These are phyloP conservation scores for Strongylocentrotus purpuratus DNA, from an alignment of 35 echinoderm and acorn worm species.

Conservation along the genomic window DNA sequence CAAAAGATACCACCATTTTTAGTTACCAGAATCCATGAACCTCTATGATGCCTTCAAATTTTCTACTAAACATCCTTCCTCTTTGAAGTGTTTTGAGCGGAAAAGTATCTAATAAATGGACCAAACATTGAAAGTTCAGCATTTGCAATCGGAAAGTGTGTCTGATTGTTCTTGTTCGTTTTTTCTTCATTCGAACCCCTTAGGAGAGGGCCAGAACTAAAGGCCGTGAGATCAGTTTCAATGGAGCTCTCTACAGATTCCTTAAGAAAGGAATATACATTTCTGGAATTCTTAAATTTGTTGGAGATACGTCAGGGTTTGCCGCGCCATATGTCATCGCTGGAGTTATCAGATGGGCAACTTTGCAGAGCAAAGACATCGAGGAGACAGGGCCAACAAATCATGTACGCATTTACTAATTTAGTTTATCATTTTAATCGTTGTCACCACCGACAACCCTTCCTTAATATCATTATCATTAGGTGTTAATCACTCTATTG, in stretches of 20 bases:
- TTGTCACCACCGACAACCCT: too few relatives aligned
- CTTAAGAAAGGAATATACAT: conserved; percentile 51
- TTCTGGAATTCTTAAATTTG: conserved; percentile 86
- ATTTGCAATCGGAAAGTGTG: too few relatives aligned
- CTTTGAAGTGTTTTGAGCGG: too few relatives aligned
- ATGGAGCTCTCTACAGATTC: conserved; percentile 62
- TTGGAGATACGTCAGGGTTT: conserved; percentile 75
- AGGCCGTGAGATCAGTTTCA: conserved; percentile 58
- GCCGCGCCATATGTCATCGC: conserved; percentile 68
- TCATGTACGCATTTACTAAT: background rate
- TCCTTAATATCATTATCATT: too few relatives aligned
- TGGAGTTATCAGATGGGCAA: conserved; percentile 62
- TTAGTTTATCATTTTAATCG: too few relatives aligned
- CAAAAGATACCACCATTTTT: too few relatives aligned
- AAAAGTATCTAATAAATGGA: too few relatives aligned
- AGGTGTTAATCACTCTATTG: too few relatives aligned
- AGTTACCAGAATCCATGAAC: too few relatives aligned
- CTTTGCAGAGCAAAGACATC: background rate
- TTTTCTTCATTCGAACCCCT: background rate
- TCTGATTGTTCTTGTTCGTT: background rate
- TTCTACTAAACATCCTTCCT: too few relatives aligned
- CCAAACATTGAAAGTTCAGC: too few relatives aligned
- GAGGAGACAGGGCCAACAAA: background rate
- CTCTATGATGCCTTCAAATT: too few relatives aligned
- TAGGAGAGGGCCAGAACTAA: conserved; percentile 57